These are phyloP conservation scores for Drosophila nr. medialis DNA, from an alignment of 2,888 invertebrate species.

Conservation along the genomic window DNA sequence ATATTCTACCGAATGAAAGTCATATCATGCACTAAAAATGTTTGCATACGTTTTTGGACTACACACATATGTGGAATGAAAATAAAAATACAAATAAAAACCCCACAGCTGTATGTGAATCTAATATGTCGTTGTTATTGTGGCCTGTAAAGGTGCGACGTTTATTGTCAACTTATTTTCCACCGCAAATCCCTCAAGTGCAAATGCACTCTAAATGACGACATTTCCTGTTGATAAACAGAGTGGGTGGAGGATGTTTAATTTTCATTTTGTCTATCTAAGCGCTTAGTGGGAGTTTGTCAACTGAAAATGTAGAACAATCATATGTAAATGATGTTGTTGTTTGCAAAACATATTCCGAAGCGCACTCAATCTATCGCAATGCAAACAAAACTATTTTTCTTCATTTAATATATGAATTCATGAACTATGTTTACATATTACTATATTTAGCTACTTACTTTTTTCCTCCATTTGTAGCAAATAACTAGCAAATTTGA, in stretches of 20 bases:
- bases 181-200: constrained; percentile 32
- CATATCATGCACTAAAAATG: constrained; percentile 12
- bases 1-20: constrained; percentile 50
- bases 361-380: neutral
- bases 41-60: constrained; percentile 37
- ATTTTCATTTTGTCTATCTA: neutral
- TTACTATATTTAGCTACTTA: neutral
- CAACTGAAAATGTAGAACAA: neutral
- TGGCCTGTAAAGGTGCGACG: constrained; percentile 23
- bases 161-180: constrained; percentile 25
- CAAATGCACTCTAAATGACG: constrained; percentile 14
- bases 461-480: neutral
- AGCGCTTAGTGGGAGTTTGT: neutral
- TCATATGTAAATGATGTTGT: neutral
- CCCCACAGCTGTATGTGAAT: constrained; percentile 42
- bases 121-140: constrained; percentile 23
- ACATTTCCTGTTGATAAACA: neutral
- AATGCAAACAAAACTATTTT: neutral
- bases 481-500: constrained; percentile 42
- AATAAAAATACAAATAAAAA: constrained; percentile 14
- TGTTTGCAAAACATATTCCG: neutral
- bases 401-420: neutral
- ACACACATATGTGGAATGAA: constrained; percentile 22
- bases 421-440: neutral
- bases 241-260: neutral